Evolutionary conservation across 2,113 vertebrate genomes (phyloP).

Genomic region (Monopterus albus): DNA sequence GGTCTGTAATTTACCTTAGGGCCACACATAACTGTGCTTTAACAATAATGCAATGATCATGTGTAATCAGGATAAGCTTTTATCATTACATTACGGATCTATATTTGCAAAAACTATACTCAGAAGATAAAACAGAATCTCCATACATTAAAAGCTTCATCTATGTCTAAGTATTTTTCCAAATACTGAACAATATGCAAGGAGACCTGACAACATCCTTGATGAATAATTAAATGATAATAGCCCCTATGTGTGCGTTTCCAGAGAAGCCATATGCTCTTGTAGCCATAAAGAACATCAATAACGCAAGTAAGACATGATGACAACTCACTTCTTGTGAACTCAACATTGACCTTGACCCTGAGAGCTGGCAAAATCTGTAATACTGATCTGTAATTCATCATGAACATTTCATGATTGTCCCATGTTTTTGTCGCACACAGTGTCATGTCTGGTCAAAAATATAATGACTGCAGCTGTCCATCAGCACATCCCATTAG

Average conservation of each 20-base stretch:
- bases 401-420: conserved; percentile 5
- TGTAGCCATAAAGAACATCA: conserved; percentile 51
- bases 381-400: background rate
- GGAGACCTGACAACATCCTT: conserved; percentile 56
- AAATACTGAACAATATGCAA: conserved; percentile 46
- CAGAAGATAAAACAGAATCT: background rate
- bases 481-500: conserved; percentile 72
- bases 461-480: conserved; percentile 52
- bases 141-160: conserved; percentile 7
- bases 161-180: conserved; percentile 45
- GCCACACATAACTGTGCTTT: too few relatives aligned
- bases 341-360: conserved; percentile 61
- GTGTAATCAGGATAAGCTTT: too few relatives aligned
- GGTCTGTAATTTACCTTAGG: too few relatives aligned
- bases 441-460: conserved; percentile 33
- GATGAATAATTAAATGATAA: conserved; percentile 71
- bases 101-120: background rate
- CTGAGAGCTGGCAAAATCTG: conserved; percentile 31
- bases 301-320: conserved; percentile 63
- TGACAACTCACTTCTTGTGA: conserved; percentile 60
- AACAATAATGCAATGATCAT: too few relatives aligned
- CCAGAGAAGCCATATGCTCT: conserved; percentile 40
- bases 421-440: conserved; percentile 22
- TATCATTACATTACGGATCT: background rate
- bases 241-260: conserved; percentile 34